Evolutionary conservation across 2,888 invertebrate species (phyloP), one percentile per base, ranked within the genome.

Genomic region (Napeogenes inachia): DNA sequence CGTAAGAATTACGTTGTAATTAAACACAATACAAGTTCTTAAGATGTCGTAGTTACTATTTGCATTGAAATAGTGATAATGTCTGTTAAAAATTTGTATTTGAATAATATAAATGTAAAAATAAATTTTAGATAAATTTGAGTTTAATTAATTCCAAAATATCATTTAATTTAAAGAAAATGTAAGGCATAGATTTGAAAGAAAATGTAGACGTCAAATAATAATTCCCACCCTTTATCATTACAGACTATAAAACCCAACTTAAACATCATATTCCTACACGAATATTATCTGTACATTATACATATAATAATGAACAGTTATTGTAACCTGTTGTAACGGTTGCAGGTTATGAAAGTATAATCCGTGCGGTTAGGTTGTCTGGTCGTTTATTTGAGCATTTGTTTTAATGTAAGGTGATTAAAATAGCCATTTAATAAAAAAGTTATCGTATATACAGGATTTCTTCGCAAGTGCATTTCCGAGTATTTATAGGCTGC

Each of bases 331-430:
- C 64, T 71, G 71, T 72, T 69, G 74, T 73, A 73, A 73, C 74
- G 21, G 65, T 76, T 75, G 69, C 75, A 81, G 82, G 82, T 81
- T 84, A 83, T 81, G 80, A 70, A 63, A 46, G 53, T 68, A 60
- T 64, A 66, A 61, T 55, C 56, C 60, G 57, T 50, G 30, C 33
- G 45, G 53, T 21, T 21, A 21, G 21, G 21, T 21, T 21, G 21
- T 21, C 21, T 21, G 21, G 21, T 21, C 21, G 21, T 21, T 21
- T 21, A 21, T 21, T 21, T 21, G 0, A 21, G 21, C 21, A 21
- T 21, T 21, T 21, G 21, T 21, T 21, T 21, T 21, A 21, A 21
- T 21, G 21, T 21, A 21, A 21, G 21, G 21, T 21, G 21, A 21
- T 21, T 21, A 21, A 21, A 21, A 21, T 21, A 21, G 21, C 21